Percentiles rank a stretch among this genome's conserved stretches.
Evolutionary conservation across 2,797 vertebrate genomes (phyloP).

Genomic region (Poecilia gillii): DNA sequence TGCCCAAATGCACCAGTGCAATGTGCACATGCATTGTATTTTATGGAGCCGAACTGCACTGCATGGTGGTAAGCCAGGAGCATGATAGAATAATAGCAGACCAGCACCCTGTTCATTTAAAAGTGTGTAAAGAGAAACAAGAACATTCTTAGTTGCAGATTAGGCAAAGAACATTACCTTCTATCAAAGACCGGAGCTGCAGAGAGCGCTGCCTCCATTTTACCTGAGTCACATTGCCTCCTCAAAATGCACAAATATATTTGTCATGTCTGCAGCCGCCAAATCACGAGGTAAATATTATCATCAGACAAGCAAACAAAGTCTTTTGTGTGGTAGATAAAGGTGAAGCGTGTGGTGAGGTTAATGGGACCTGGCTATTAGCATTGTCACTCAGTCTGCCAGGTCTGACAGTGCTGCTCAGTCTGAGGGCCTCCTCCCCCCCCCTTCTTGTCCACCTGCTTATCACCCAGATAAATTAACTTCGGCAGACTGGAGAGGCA

Average conservation of each 20-base stretch:
- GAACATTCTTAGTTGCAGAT: slow-evolving; percentile 68
- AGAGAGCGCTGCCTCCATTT: slow-evolving; percentile 36
- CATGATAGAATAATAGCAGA: slow-evolving; percentile 48
- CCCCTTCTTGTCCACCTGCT: slow-evolving; percentile 81
- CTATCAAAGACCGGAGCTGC: slow-evolving; percentile 60
- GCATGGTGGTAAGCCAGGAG: slow-evolving; percentile 51
- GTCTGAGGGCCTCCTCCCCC: slow-evolving; percentile 80
- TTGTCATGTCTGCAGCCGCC: slow-evolving; percentile 76
- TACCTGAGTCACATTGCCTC: slow-evolving; percentile 56
- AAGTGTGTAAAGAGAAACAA: slow-evolving; percentile 52
- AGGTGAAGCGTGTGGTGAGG: slow-evolving; percentile 81
- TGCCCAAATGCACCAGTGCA: slow-evolving; percentile 62
- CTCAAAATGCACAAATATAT: slow-evolving; percentile 80
- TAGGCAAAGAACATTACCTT: slow-evolving; percentile 60
- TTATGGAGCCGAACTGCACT: slow-evolving; percentile 63
- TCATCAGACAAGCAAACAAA: slow-evolving; percentile 85
- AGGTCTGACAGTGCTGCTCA: slow-evolving; percentile 84
- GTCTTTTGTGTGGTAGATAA: slow-evolving; percentile 84
- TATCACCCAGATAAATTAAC: slow-evolving; percentile 86
- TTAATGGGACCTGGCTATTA: slow-evolving; percentile 84
- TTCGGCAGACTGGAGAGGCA: slow-evolving; percentile 80
- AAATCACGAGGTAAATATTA: slow-evolving; percentile 82
- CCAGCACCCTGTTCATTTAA: slow-evolving; percentile 62
- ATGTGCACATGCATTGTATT: slow-evolving; percentile 59
- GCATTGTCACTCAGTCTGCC: slow-evolving; percentile 89